These are phyloP conservation scores for Lithobates sylvaticus DNA, from an alignment of 2,797 vertebrate genomes.

Conservation along the genomic window DNA sequence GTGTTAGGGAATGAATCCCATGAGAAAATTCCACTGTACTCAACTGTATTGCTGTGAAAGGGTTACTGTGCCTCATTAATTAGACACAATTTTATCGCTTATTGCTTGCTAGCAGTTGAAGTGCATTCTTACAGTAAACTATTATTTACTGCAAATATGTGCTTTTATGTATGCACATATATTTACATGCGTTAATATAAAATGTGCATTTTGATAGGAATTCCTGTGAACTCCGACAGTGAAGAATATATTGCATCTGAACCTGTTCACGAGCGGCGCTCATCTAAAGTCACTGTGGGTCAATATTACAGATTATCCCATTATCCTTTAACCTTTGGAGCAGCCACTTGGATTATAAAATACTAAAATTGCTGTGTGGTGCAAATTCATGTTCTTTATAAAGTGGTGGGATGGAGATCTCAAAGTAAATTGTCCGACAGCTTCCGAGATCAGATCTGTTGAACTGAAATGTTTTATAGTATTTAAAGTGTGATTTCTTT, in stretches of 20 bases:
- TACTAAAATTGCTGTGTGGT: conserved; percentile 19
- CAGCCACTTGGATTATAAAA: conserved; percentile 24
- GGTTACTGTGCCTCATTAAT: conserved; percentile 9
- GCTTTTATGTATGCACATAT: conserved; percentile 58
- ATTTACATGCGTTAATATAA: conserved; percentile 59
- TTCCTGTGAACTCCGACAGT: conserved; percentile 31
- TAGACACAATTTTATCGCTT: conserved; percentile 22
- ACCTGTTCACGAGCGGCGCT: neutral
- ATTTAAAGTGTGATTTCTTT: neutral
- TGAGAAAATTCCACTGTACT: neutral
- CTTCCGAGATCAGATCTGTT: neutral
- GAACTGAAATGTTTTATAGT: neutral
- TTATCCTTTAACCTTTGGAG: conserved; percentile 46
- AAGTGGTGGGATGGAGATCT: neutral
- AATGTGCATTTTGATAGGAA: conserved; percentile 56
- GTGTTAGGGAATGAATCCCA: no score
- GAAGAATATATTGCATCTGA: neutral
- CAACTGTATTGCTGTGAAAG: neutral
- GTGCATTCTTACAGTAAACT: conserved; percentile 17
- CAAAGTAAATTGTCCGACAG: neutral
- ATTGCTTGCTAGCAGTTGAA: conserved; percentile 44
- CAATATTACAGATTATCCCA: conserved; percentile 56
- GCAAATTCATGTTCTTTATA: neutral
- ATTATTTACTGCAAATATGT: conserved; percentile 44
- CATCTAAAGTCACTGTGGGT: conserved; percentile 35